Base-by-base conservation (phyloP, 2,888 invertebrate species). In the Trissonchulus latispiculum region DNA sequence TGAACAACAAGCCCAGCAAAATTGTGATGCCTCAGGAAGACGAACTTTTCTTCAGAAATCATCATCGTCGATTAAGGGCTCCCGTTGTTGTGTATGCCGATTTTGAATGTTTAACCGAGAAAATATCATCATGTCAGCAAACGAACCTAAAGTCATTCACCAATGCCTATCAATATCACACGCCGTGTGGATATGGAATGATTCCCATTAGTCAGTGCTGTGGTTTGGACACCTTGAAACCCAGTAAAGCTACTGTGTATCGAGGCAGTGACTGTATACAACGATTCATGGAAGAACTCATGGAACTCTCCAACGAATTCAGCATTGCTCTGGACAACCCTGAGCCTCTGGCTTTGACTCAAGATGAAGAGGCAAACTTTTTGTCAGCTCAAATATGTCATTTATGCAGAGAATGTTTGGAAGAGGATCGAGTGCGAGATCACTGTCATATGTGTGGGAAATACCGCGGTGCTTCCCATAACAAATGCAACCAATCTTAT, bases 151-250 rank as follows among this genome's bases (percentile, higher is more conserved):
- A 18, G n/a, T 59, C 59, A 59, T 59, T 23, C n/a, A 59, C 59
- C n/a, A 59, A 59, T 59, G 59, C 59, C 18, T 59, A 59, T n/a
- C 59, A 59, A n/a, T n/a, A n/a, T 59, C 59, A 59, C n/a, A n/a
- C 18, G n/a, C 18, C n/a, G 18, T 59, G 59, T 59, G 59, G 59
- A 59, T 59, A 23, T n/a, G 59, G 59, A 59, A 23, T 59, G n/a
- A n/a, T n/a, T n/a, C 18, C 18, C 59, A n/a, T 59, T 23, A 23
- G 18, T 59, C n/a, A 18, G n/a, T n/a, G n/a, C n/a, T 59, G 59
- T 59, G 59, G 59, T 23, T 59, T 18, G 18, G 59, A 59, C n/a
- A n/a, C 18, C 18, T 18, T 59, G 59, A 59, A n/a, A 23, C 18
- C 59, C n/a, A 59, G n/a, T 23, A 23, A 23, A 23, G 59, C 18